Conservation (phyloP, 2,113 vertebrate species). For the human (Homo sapiens) region DNA sequence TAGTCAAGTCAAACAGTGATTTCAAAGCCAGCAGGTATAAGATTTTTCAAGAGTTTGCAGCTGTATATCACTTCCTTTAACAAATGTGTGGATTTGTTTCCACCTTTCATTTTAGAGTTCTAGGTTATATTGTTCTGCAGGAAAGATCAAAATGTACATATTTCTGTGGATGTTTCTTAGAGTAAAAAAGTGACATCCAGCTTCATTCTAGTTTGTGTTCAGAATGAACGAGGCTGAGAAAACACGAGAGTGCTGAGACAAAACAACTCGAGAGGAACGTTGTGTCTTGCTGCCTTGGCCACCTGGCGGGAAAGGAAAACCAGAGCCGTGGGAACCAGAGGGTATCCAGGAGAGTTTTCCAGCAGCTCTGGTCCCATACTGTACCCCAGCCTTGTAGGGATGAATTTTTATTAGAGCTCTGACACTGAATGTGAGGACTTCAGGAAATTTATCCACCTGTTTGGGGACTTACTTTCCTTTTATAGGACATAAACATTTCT, state of each 20-base stretch:
- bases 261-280: not conserved
- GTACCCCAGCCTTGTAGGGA: not conserved
- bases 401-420: not conserved
- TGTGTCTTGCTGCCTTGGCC: rapidly evolving
- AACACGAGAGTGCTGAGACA: not conserved
- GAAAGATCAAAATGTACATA: not conserved
- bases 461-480: not conserved
- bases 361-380: too few species aligned
- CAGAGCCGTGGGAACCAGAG: not conserved
- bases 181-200: not conserved
- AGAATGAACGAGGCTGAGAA: not conserved
- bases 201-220: not conserved
- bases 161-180: not conserved
- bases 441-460: not conserved
- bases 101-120: not conserved
- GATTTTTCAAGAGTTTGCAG: not conserved
- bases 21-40: not conserved
- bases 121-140: not conserved
- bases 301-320: not conserved
- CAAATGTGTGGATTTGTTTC: not conserved
- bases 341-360: rapidly evolving
- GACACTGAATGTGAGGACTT: not conserved
- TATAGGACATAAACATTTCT: not conserved
- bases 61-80: not conserved
- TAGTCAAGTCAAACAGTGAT: not conserved